Conservation (phyloP, 2,113 vertebrate species). For the Choloepus hoffmanni region DNA sequence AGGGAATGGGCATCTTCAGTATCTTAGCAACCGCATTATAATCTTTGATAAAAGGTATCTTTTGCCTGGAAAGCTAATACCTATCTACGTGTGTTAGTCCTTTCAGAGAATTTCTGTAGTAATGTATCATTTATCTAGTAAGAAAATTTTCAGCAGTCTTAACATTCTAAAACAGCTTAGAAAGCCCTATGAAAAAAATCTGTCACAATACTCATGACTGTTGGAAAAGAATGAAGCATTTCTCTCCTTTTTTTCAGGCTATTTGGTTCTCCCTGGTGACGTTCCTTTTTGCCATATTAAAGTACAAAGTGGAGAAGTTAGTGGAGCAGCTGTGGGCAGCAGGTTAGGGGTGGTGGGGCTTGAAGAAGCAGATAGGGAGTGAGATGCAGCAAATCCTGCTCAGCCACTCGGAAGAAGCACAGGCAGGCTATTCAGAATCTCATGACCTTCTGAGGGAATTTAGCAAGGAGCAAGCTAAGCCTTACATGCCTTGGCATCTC, state of each 20-base stretch:
- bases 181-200: neutral
- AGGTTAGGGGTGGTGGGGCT: neutral
- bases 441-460: neutral
- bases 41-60: neutral
- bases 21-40: neutral
- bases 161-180: neutral
- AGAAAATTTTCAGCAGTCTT: neutral
- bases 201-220: neutral
- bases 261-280: neutral
- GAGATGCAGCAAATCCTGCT: neutral
- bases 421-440: neutral
- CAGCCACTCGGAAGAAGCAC: neutral
- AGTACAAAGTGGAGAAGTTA: neutral
- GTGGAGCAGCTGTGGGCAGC: neutral
- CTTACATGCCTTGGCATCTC: neutral
- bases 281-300: neutral
- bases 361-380: fast-evolving
- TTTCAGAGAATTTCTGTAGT: neutral
- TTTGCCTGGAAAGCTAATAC: neutral
- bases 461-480: neutral
- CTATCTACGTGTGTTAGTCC: neutral
- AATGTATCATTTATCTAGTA: neutral
- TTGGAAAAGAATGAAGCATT: neutral
- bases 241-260: neutral
- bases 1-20: neutral